Evolutionary conservation across 1,140 invertebrate species (phyloP), one percentile per base, ranked within the genome.

Genomic region (Helicoverpa armigera): DNA sequence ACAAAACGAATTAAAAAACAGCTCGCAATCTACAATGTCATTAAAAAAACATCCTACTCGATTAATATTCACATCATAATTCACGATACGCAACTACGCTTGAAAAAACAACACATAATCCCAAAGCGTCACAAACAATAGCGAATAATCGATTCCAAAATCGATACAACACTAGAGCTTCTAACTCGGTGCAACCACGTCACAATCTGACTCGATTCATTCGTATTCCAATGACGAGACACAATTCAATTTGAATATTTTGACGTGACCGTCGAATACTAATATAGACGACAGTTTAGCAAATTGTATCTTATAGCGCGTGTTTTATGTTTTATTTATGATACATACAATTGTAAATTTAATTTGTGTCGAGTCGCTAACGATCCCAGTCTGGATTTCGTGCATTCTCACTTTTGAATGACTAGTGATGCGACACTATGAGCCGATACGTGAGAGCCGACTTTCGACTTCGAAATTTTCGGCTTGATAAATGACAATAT

Each of bases 241-340:
- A 85, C 88, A 87, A 91, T 87, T 89, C 85, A 86, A 91, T 93
- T 93, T 92, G 91, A 93, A 93, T 93, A 93, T 91, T 90, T 90
- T 84, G 85, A 88, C 82, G 86, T 85, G 86, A 86, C 78, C 81
- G 31, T 60, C 78, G 89, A 87, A 91, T 90, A 88, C 88, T 91
- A 89, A 91, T 88, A 83, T 72, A 76, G 79, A 43, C 63, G 86
- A 85, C 85, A 89, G 88, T 90, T 91, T 88, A 89, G 88, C 88
- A 90, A 89, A 90, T 87, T 91, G 88, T 91, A 87, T 87, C 86
- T 90, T 85, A 84, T 81, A 81, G 73, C 75, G 82, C 48, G 61
- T 83, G 83, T 84, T 86, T 85, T 84, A 89, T 91, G 90, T 90
- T 87, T 90, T 89, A 89, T 91, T 87, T 92, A 90, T 90, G 86